phyloP scores from a whole-genome alignment of 2,113 vertebrate species.

The Macheiramphus alcinus region DNA sequence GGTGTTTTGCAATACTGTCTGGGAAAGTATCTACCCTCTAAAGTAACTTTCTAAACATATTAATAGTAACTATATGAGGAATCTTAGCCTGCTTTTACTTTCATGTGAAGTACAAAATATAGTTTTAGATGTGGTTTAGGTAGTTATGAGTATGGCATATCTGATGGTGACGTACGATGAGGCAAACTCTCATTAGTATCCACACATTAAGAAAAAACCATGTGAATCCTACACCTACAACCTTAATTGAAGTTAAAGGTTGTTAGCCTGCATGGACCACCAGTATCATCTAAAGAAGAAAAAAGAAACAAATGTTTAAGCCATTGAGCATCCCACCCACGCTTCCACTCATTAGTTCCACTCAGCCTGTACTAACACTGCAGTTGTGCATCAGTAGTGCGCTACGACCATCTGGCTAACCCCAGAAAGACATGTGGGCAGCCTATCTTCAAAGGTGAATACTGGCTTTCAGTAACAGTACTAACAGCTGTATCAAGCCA shows the following conservation, averaged over 20 bases:
- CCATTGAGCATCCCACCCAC: conserved; percentile 46
- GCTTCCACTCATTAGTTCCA: conserved; percentile 37
- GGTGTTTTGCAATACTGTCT: background rate
- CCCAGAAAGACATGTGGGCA: conserved; percentile 39
- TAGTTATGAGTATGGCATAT: background rate
- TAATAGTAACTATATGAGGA: background rate
- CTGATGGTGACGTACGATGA: rapidly evolving
- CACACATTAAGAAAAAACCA: background rate
- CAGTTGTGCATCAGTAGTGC: background rate
- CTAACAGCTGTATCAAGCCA: conserved; percentile 33
- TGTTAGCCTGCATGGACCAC: background rate
- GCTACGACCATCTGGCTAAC: conserved; percentile 8
- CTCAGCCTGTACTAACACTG: conserved; percentile 19
- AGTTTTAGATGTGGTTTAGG: background rate
- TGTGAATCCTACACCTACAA: background rate
- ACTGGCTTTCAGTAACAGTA: background rate
- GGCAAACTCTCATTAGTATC: background rate
- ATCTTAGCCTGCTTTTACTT: background rate
- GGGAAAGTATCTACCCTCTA: background rate
- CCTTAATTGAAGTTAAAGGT: background rate
- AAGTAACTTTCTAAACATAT: background rate
- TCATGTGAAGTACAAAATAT: background rate
- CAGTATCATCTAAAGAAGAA: background rate
- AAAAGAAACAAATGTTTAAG: conserved; percentile 37
- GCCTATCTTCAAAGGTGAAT: conserved; percentile 38